Evolutionary conservation across 2,797 vertebrate species (phyloP), one percentile per base, ranked within the genome.

Genomic region (Sciurus carolinensis): DNA sequence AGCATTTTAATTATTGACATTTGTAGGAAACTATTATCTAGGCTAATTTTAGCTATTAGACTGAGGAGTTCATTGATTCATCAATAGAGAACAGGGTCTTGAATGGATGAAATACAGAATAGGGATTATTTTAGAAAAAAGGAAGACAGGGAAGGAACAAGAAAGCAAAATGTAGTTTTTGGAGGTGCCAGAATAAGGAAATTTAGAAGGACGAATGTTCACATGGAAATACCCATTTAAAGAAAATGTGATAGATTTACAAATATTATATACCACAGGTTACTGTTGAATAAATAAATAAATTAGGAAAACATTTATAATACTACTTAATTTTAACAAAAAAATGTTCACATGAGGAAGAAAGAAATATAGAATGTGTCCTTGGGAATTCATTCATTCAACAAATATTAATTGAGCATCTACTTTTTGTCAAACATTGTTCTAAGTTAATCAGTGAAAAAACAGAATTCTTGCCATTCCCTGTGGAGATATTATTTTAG

Each of bases 241-340:
- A 77, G 91, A 85, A 12, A 83, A 79, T 17, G 18, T 83, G n/a
- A 26, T 3, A 62, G 30, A 72, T 67, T 26, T 87, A 50, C 1
- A 77, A 73, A 77, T 47, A 67, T 15, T 67, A 67, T 59, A 9
- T 54, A 15, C 17, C 5, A 17, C 4, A 39, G 39, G 20, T 90
- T 71, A 80, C 24, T 71, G 18, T 3, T 79, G 50, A 92, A 62
- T 81, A 83, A 94, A 85, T 39, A 69, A 76, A 77, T 13, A 17
- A 77, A 88, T 52, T 59, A 24, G 42, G n/a, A 75, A 57, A 59
- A 24, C 14, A 75, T 57, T 14, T 79, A 39, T 36, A 79, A 36
- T 62, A 84, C 67, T 20, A 36, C 59, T 66, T 90, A 44, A 86
- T 85, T 92, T 96, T 50, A 85, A 92, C 26, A 87, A 57, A 57